Base-by-base conservation (phyloP, 2,888 invertebrate genomes). In the Eupeodes luniger region DNA sequence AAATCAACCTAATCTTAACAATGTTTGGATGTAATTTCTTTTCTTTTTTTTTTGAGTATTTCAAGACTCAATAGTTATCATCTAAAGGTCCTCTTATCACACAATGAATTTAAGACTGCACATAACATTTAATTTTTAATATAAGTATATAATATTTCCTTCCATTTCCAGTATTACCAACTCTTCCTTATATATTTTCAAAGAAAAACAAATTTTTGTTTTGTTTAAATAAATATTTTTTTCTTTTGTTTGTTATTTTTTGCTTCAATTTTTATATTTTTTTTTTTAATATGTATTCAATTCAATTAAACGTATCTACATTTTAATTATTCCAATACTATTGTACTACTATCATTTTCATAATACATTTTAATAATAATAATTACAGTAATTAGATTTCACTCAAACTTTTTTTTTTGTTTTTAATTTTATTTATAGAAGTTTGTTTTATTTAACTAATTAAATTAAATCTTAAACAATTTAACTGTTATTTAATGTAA, bases 401-500 rank as follows among this genome's bases (percentile, higher is more conserved):
- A 69, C 70, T 79, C 80, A 83, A 80, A 70, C 70, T 75, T 75
- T 66, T 59, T 53, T 36, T 7, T 72, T 47, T 75, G 61, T 59
- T 53, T 36, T 7, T 72, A 40, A 80, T 7, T 40, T 40, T 40
- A 40, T 77, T 72, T 70, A 36, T 16, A 57, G 16, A 36, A 78
- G 19, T 66, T 88, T 62, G 27, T 79, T 70, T 78, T 27, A 67
- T 55, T 57, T 44, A 3, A 49, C 55, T 69, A 12, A 49, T 19
- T 72, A 55, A 44, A 72, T 59, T 55, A 47, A 59, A 72, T 47
- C 47, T 72, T 72, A 75, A 74, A 74, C 36, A 82, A 55, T 70
- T 64, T 76, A 87, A 87, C 78, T 69, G 81, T 81, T 81, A 86
- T 77, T 78, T 69, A 85, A 85, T 81, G 72, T 85, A 85, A 74